Evolutionary conservation across 2,797 vertebrate genomes (phyloP).

Genomic region (Rhinatrema bivittatum): DNA sequence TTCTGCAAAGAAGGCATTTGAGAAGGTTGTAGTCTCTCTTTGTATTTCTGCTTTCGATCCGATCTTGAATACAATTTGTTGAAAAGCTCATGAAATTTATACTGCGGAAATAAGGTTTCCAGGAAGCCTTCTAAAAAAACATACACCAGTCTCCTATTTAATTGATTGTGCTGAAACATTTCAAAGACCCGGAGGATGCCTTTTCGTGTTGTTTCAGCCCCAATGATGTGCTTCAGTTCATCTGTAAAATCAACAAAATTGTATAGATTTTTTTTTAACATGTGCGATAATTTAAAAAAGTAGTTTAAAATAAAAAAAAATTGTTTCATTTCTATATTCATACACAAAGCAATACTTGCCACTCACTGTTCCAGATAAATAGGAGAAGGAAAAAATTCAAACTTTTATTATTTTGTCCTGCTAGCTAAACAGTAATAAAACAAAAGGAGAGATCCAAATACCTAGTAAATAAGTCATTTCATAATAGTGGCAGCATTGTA

Average conservation of each 20-base stretch:
- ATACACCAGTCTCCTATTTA: constrained; percentile 91
- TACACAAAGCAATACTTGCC: too few species aligned
- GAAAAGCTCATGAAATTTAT: constrained; percentile 95
- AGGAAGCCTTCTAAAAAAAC: constrained; percentile 96
- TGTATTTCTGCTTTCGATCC: constrained; percentile 80
- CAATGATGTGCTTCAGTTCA: constrained; percentile 97
- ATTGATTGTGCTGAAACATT: constrained; percentile 97
- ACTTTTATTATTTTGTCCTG: too few species aligned
- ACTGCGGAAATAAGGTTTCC: constrained; percentile 95
- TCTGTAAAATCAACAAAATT: constrained; percentile 54
- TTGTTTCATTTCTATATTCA: too few species aligned
- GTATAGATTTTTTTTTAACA: too few species aligned
- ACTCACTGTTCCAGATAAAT: too few species aligned
- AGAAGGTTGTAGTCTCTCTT: constrained; percentile 80
- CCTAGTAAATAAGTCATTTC: too few species aligned
- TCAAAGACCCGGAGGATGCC: constrained; percentile 96
- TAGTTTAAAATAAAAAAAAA: too few species aligned
- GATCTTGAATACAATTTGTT: constrained; percentile 94
- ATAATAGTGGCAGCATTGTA: too few species aligned
- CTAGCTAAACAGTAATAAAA: too few species aligned
- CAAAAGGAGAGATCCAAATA: too few species aligned
- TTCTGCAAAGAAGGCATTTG: constrained; percentile 77
- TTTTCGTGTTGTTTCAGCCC: constrained; percentile 92
- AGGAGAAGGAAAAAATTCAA: too few species aligned
- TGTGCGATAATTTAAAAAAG: too few species aligned